A percentile compares a stretch with the other conserved stretches of the same genome.
Evolutionary conservation across 2,797 vertebrate species (phyloP).

Genomic region (Poecile montanus): DNA sequence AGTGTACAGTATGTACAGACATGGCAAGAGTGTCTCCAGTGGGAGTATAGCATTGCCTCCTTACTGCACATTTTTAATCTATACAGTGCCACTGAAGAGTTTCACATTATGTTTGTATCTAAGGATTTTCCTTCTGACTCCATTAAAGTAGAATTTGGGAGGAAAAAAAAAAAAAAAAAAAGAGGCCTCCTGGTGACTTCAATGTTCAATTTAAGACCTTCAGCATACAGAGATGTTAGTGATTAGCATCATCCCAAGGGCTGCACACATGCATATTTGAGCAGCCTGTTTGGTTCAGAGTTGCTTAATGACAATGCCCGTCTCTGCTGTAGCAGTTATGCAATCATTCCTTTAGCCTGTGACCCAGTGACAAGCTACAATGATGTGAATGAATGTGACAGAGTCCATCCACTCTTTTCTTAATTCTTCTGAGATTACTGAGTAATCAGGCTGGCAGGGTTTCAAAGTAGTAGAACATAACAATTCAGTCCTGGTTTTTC

Average conservation of each 20-base stretch:
- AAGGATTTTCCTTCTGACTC: neutral
- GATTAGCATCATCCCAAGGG: neutral
- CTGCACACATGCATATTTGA: neutral
- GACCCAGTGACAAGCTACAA: neutral
- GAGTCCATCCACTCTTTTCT: neutral
- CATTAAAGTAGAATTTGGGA: neutral
- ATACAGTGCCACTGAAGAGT: neutral
- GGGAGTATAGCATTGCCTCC: neutral
- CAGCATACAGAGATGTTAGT: neutral
- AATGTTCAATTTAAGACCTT: neutral
- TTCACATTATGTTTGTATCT: neutral
- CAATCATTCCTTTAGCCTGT: slow-evolving; percentile 25
- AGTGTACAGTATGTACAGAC: fast-evolving
- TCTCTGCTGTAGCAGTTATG: neutral
- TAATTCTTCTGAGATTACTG: slow-evolving; percentile 43
- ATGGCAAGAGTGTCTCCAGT: neutral
- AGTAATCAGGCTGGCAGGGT: neutral
- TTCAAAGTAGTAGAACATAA: neutral
- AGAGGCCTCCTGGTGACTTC: neutral
- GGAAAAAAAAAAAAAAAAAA: neutral
- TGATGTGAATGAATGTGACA: neutral
- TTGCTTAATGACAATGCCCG: neutral
- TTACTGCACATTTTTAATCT: neutral
- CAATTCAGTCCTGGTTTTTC: neutral
- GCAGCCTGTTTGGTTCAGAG: neutral